Base-by-base conservation (phyloP, 2,113 vertebrate species). In the Hystrix cristata region DNA sequence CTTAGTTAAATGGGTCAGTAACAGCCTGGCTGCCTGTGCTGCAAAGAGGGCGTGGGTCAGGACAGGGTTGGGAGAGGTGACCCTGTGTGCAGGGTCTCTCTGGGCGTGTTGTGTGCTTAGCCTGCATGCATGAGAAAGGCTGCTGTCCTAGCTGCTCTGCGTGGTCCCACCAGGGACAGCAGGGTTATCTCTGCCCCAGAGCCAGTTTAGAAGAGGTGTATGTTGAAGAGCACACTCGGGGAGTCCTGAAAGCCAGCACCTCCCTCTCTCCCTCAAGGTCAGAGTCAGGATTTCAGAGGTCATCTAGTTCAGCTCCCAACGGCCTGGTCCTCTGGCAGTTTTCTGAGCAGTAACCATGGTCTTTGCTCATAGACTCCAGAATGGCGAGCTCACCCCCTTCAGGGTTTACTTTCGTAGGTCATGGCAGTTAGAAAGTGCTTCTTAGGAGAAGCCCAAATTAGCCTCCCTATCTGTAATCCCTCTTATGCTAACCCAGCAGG, bases 261-360 rank as follows among this genome's bases (percentile, higher is more conserved):
- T 79, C 55, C 57, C 51, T 62, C 69, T 65, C 43, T 84, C 91
- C 64, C 80, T 95, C 80, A 59, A 71, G 34, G 87, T 87, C 90
- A 86, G n/a, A 78, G 64, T 43, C 53, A 59, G 59, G 67, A 86
- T 69, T 67, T 34, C 83, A 90, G 90, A 86, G 43, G 29, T 53
- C 46, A 8, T 82, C 71, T 71, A 53, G 19, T 7, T 87, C 46
- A 48, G 1, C 23, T 6, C 29, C n/a, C 59, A 2, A 15, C 60
- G 14, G 64, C 59, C n/a, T 1, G 13, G 72, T 25, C 72, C 80
- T 76, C 57, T 9, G 23, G 91, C 53, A 55, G 34, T 51, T 78
- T 67, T 55, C 82, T 65, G 5, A 53, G 55, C 25, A 31, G 82
- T 11, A 79, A 62, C 46, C 64, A 34, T 27, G 55, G 53, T 46